Conservation (phyloP, 1,140 invertebrate genomes). For the Oscheius sp. region DNA sequence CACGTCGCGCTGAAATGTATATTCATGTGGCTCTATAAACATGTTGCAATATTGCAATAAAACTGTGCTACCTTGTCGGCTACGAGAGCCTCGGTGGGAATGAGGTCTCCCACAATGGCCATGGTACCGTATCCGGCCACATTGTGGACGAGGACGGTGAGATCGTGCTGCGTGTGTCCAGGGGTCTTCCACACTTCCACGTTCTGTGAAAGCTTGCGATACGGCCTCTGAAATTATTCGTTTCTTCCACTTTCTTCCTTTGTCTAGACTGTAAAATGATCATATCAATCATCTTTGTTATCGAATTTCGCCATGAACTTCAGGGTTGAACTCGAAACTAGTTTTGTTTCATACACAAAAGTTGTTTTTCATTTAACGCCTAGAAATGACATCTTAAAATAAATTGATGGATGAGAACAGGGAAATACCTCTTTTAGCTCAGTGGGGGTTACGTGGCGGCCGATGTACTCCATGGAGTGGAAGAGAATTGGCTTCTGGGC, state of each 20-base stretch:
- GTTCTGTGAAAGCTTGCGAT: slow-evolving; percentile 49
- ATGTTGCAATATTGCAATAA: background rate
- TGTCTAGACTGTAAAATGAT: too few species aligned
- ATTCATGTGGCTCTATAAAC: background rate
- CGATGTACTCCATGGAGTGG: slow-evolving; percentile 52
- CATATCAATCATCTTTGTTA: too few species aligned
- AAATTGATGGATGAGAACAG: too few species aligned
- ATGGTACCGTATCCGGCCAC: slow-evolving; percentile 51
- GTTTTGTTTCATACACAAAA: too few species aligned
- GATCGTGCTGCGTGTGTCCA: slow-evolving; percentile 54
- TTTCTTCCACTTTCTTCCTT: slow-evolving; percentile 6
- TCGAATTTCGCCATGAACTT: too few species aligned
- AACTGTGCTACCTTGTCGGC: slow-evolving; percentile 38
- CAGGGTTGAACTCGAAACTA: too few species aligned
- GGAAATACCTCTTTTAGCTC: slow-evolving; percentile 45
- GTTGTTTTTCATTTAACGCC: too few species aligned
- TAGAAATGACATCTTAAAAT: background rate
- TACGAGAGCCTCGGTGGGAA: slow-evolving; percentile 46
- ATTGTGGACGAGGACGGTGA: slow-evolving; percentile 52
- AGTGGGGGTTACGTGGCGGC: slow-evolving; percentile 49
- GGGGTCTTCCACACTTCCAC: slow-evolving; percentile 56
- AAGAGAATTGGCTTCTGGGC: slow-evolving; percentile 54
- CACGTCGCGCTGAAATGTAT: slow-evolving; percentile 25
- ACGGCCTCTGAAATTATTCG: slow-evolving; percentile 44
- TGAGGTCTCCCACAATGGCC: slow-evolving; percentile 53